Conservation (phyloP, 2,888 invertebrate genomes). For the Dendrolimus houi region DNA sequence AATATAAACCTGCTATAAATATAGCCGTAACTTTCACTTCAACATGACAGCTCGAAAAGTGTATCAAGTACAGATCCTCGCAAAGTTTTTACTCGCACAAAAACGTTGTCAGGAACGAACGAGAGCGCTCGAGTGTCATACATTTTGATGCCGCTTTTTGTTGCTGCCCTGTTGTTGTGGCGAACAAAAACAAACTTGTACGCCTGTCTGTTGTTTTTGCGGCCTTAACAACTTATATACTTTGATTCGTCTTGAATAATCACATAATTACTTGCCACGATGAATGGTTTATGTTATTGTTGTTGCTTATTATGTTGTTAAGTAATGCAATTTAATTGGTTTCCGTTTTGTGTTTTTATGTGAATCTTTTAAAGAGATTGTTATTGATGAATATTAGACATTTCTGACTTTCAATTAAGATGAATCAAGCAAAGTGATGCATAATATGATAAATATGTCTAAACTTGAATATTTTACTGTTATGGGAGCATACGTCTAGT, state of each 20-base stretch:
- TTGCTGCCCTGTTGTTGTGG: slow-evolving; percentile 42
- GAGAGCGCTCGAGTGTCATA: slow-evolving; percentile 51
- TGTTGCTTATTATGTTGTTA: too few species aligned
- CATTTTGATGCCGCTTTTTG: slow-evolving; percentile 64
- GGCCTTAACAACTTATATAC: slow-evolving; percentile 20
- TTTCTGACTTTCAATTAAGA: too few species aligned
- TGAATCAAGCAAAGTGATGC: too few species aligned
- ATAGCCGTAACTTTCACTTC: background rate
- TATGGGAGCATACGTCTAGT: too few species aligned
- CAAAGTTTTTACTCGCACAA: slow-evolving; percentile 36
- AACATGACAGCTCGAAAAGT: background rate
- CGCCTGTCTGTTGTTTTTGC: slow-evolving; percentile 61
- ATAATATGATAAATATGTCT: too few species aligned
- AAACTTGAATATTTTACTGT: too few species aligned
- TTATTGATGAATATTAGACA: too few species aligned
- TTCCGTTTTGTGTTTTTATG: background rate
- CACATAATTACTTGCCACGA: slow-evolving; percentile 52
- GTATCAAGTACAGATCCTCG: slow-evolving; percentile 19
- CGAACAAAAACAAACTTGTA: slow-evolving; percentile 54
- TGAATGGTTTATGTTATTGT: slow-evolving; percentile 13
- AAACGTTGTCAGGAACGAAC: slow-evolving; percentile 39
- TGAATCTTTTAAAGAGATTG: too few species aligned
- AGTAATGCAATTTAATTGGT: background rate
- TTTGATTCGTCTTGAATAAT: slow-evolving; percentile 62
- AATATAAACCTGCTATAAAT: too few species aligned